These are phyloP conservation scores for Heteronetta atricapilla DNA, from an alignment of 2,113 vertebrate species.

Conservation along the genomic window DNA sequence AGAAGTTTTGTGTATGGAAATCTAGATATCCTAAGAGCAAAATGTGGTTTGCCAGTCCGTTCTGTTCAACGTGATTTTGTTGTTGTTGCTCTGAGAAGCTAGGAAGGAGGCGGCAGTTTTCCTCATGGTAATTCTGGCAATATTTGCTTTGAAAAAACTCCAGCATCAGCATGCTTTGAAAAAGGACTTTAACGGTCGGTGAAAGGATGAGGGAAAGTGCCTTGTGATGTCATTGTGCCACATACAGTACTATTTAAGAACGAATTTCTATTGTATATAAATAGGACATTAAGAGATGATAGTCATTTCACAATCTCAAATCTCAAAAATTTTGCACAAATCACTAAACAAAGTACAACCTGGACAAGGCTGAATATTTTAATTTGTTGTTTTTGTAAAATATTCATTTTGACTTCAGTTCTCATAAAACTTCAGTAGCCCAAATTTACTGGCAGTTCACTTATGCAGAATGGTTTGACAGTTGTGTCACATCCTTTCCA, in stretches of 20 bases:
- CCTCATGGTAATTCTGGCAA: neutral
- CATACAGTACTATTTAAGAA: neutral
- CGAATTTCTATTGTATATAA: neutral
- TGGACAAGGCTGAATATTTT: neutral
- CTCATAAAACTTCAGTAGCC: neutral
- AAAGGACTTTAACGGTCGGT: neutral
- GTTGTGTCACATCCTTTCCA: neutral
- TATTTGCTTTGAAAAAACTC: neutral
- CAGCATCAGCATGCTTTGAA: neutral
- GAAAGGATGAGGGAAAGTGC: neutral
- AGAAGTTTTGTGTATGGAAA: neutral
- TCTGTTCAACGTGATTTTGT: neutral
- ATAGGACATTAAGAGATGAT: neutral
- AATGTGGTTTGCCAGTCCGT: neutral
- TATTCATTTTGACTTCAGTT: neutral
- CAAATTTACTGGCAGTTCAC: neutral
- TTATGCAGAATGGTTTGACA: neutral
- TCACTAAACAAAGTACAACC: neutral
- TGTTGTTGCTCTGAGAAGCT: neutral
- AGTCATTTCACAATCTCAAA: neutral
- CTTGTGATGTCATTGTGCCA: neutral
- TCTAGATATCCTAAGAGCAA: neutral
- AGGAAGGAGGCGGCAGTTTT: neutral
- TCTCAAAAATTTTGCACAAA: neutral
- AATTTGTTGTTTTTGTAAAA: neutral